Evolutionary conservation across 2,888 invertebrate species (phyloP), one percentile per base, ranked within the genome.

Genomic region (Phyllotreta striolata): DNA sequence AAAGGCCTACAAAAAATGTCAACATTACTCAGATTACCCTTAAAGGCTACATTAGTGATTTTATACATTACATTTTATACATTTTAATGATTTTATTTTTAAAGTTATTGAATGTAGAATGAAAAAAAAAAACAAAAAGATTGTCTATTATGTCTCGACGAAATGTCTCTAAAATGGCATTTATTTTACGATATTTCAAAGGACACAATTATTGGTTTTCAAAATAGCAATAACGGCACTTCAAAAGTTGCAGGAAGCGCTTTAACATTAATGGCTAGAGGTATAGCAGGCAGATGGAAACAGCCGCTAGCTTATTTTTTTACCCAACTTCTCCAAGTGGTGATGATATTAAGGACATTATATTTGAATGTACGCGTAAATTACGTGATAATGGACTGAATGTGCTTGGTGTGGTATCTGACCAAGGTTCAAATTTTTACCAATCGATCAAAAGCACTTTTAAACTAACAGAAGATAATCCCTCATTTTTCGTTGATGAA

Each of bases 211-310:
- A 8, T 56, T 35, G 56, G 56, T 6, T 56, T 56, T 14, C 14
- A 56, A 13, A 44, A 56, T 6, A n/a, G 43, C 1, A 6, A 43
- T 56, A n/a, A 41, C 7, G 6, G 24, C 1, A 56, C 9, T 6
- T n/a, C 43, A 3, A 43, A 9, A 10, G 6, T 14, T 24, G 57
- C 57, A 7, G 39, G 38, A 9, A 34, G 35, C 13, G 57, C 35
- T n/a, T 57, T 57, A 39, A 49, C 49, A 34, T 35, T 57, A 0
- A 57, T 57, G 57, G 57, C 57, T 6, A 46, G 47, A 34, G 57
- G 57, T 7, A 47, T 57, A 3, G n/a, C 46, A 14, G 6, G 12
- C 9, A 46, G 14, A 3, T 47, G 47, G 58, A 43, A 56, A 24
- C 14, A 56, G 34, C 56, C 43, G 6, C 13, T 56, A n/a, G 14